These are phyloP conservation scores for Xenentodon cancila DNA, from an alignment of 2,797 vertebrate species.

Conservation along the genomic window DNA sequence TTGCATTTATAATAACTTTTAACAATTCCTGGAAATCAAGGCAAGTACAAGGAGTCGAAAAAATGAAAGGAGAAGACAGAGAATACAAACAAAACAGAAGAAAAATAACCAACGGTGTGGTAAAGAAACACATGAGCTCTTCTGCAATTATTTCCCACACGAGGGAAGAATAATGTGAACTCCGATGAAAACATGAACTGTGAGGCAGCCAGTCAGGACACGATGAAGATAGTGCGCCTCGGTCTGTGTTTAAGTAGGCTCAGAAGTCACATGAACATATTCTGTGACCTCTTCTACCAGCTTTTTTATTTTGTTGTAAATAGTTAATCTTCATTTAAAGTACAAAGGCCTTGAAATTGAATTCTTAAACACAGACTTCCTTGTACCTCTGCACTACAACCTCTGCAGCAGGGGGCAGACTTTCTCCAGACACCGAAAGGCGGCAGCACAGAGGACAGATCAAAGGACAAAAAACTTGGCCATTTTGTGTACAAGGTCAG, in stretches of 20 bases:
- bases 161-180: background rate
- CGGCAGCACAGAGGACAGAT: constrained; percentile 1
- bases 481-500: background rate
- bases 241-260: constrained; percentile 16
- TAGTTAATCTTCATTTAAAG: background rate
- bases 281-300: background rate
- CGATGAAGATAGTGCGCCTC: background rate
- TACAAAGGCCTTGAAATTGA: background rate
- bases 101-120: too few species aligned
- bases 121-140: too few species aligned
- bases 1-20: constrained; percentile 7
- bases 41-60: constrained; percentile 13
- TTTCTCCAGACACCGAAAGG: constrained; percentile 6
- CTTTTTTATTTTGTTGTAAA: background rate
- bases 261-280: background rate
- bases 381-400: constrained; percentile 5
- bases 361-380: constrained; percentile 11
- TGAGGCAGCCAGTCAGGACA: constrained; percentile 12
- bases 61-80: background rate
- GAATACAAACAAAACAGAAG: constrained; percentile 2
- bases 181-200: constrained; percentile 6
- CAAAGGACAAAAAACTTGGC: background rate
- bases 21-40: constrained; percentile 1
- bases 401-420: constrained; percentile 41
- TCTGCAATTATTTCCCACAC: background rate